These are phyloP conservation scores for Aphis gossypii DNA, from an alignment of 1,140 invertebrate genomes.

Conservation along the genomic window DNA sequence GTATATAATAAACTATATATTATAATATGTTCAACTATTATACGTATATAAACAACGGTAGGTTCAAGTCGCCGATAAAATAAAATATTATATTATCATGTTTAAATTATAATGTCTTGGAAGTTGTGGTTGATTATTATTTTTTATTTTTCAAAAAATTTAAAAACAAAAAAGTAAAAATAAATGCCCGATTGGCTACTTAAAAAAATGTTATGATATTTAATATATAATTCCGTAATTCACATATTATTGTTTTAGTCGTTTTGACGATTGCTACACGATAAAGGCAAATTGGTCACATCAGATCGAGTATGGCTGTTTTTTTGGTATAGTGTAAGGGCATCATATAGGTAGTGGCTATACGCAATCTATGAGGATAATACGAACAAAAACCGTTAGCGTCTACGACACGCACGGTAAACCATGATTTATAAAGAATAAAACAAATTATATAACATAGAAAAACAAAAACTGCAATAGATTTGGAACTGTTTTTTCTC, in stretches of 20 bases:
- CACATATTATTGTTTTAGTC: no score
- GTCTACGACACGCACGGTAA: background rate
- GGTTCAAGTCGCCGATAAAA: background rate
- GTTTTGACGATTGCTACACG: no score
- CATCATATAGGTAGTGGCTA: background rate
- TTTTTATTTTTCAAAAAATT: background rate
- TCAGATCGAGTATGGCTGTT: background rate
- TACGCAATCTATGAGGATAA: background rate
- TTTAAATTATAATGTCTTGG: background rate
- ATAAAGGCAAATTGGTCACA: no score
- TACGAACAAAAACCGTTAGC: background rate
- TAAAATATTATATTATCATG: background rate
- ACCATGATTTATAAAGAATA: background rate
- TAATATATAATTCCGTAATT: no score
- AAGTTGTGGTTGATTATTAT: background rate
- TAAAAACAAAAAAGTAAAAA: no score
- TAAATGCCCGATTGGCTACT: no score
- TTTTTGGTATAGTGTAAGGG: background rate
- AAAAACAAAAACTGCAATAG: background rate
- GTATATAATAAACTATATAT: conserved; percentile 8
- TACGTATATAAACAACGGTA: background rate
- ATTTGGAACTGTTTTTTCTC: background rate
- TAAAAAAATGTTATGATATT: no score
- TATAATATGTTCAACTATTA: background rate
- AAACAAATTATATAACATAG: background rate